Conservation (phyloP, 1,140 invertebrate species). For the Calliphora vicina region DNA sequence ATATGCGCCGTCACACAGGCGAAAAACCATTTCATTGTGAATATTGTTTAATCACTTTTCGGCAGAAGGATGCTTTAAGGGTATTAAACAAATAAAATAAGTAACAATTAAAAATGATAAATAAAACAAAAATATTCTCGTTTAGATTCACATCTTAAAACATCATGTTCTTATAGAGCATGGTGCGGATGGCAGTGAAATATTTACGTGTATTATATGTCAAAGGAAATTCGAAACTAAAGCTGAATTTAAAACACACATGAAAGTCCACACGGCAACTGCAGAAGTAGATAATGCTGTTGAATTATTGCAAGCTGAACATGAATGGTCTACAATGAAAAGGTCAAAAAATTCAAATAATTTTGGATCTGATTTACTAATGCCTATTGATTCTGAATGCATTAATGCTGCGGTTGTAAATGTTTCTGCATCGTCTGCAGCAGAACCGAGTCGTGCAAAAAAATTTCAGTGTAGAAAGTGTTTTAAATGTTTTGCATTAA, state of each 20-base stretch:
- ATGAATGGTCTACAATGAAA: neutral
- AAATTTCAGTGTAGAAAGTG: constrained; percentile 42
- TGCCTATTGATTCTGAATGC: neutral
- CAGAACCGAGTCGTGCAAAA: constrained; percentile 33
- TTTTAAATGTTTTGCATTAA: constrained; percentile 43
- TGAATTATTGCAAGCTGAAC: neutral
- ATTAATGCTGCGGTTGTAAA: constrained; percentile 7
- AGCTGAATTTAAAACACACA: constrained; percentile 30
- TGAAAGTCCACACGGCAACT: constrained; percentile 35
- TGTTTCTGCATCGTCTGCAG: constrained; percentile 21
- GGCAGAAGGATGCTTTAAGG: constrained; percentile 45
- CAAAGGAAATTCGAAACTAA: constrained; percentile 54
- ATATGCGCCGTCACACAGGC: constrained; percentile 50
- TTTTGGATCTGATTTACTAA: neutral
- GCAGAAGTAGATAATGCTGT: neutral
- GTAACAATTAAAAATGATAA: neutral
- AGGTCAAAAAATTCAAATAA: neutral
- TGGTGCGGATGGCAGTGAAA: neutral
- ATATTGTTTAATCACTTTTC: constrained; percentile 51
- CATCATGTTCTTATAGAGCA: constrained; percentile 46
- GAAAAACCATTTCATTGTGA: constrained; percentile 65
- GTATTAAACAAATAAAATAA: constrained; percentile 7
- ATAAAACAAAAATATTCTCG: neutral
- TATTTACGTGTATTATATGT: constrained; percentile 58
- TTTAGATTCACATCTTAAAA: constrained; percentile 57